Evolutionary conservation across 2,797 vertebrate genomes (phyloP).

Genomic region (Hemibagrus guttatus): DNA sequence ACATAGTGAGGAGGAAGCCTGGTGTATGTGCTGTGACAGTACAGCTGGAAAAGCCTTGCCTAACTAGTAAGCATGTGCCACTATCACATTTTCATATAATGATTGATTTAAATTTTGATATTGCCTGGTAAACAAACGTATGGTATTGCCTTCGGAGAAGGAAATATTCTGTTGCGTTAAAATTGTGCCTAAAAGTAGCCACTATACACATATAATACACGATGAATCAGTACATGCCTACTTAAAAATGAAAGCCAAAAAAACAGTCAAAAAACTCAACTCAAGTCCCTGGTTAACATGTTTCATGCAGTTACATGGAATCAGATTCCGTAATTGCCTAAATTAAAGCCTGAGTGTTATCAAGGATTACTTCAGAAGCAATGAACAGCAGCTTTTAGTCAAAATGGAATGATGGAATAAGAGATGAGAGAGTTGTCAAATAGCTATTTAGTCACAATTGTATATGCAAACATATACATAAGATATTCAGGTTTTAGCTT

Average conservation of each 20-base stretch:
- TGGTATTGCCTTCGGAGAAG: background rate
- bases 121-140: background rate
- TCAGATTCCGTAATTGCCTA: background rate
- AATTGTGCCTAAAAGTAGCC: background rate
- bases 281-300: background rate
- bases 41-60: background rate
- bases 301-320: background rate
- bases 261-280: background rate
- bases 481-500: slow-evolving; percentile 65
- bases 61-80: background rate
- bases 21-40: background rate
- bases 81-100: background rate
- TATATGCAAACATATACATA: background rate
- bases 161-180: background rate
- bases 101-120: background rate
- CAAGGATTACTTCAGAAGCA: slow-evolving; percentile 2
- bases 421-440: background rate
- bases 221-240: background rate
- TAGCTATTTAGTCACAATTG: slow-evolving; percentile 18
- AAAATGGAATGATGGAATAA: background rate
- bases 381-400: background rate
- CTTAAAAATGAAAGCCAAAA: background rate
- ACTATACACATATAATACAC: background rate
- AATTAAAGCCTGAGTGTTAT: slow-evolving; percentile 7
- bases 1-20: slow-evolving; percentile 25